These are phyloP conservation scores for Grammomys surdaster DNA, from an alignment of 2,113 vertebrate species.

Conservation along the genomic window DNA sequence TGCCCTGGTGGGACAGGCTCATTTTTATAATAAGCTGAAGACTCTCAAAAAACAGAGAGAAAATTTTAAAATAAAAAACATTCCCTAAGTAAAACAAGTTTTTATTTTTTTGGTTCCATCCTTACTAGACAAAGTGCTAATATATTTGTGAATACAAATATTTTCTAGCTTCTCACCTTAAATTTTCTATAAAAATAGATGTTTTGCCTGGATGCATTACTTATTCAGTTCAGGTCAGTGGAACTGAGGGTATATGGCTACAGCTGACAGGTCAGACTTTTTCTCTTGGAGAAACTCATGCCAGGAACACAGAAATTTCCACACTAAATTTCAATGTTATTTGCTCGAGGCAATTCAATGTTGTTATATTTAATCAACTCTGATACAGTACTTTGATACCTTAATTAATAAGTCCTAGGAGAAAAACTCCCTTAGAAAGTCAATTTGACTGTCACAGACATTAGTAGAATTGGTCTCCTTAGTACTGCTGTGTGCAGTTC, in stretches of 20 bases:
- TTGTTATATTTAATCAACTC: constrained; percentile 42
- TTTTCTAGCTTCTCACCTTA: neutral
- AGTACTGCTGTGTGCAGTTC: neutral
- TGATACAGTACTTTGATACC: constrained; percentile 29
- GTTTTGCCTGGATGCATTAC: neutral
- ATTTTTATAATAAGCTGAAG: neutral
- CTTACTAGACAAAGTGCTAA: constrained; percentile 6
- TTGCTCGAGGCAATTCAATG: constrained; percentile 4
- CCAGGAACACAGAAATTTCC: neutral
- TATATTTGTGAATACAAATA: constrained; percentile 9
- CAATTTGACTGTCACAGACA: neutral
- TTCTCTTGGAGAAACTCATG: neutral
- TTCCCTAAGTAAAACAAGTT: neutral
- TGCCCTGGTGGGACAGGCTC: neutral
- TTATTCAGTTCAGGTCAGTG: neutral
- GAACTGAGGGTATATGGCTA: neutral
- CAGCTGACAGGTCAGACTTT: neutral
- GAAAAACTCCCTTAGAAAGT: neutral
- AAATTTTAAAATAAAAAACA: neutral
- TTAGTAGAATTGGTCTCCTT: neutral
- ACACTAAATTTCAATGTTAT: neutral
- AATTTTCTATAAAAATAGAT: constrained; percentile 12
- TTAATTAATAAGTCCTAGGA: constrained; percentile 22
- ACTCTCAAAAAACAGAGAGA: neutral
- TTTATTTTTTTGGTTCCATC: constrained; percentile 8